A percentile compares a stretch with the other conserved stretches of the same genome.
phyloP scores from a whole-genome alignment of 2,888 invertebrate species.

The Apodemia hepburni region DNA sequence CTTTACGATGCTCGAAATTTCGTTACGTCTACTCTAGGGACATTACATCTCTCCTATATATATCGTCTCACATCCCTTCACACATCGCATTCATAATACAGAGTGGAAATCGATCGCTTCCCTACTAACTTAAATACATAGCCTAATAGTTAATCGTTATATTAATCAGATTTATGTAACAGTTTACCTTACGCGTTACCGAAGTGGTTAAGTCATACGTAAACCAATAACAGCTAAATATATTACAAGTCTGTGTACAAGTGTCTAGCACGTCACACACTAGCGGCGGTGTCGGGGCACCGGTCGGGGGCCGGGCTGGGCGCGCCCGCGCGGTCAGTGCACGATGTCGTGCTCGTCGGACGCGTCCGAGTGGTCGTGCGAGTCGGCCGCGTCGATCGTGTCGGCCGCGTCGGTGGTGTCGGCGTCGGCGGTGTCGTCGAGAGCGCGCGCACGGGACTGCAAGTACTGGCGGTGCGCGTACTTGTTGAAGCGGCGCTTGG shows the following conservation, averaged over 20 bases:
- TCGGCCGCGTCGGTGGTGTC: slow-evolving; percentile 27
- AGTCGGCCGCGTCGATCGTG: slow-evolving; percentile 22
- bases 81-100: slow-evolving; percentile 9
- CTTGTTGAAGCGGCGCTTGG: slow-evolving; percentile 77
- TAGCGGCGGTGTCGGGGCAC: not conserved
- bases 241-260: slow-evolving; percentile 39
- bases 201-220: slow-evolving; percentile 65
- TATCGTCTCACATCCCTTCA: slow-evolving; percentile 26
- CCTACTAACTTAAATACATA: slow-evolving; percentile 62
- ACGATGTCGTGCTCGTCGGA: slow-evolving; percentile 33
- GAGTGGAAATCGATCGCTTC: slow-evolving; percentile 5
- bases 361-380: slow-evolving; percentile 22
- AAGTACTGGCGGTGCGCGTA: slow-evolving; percentile 75
- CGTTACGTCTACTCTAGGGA: slow-evolving; percentile 16
- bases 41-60: slow-evolving; percentile 49
- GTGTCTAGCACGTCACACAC: not conserved
- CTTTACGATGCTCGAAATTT: slow-evolving; percentile 33
- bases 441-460: slow-evolving; percentile 41
- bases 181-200: slow-evolving; percentile 68
- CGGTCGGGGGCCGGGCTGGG: too few relatives aligned
- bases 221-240: slow-evolving; percentile 51
- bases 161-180: slow-evolving; percentile 76
- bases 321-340: slow-evolving; percentile 23
- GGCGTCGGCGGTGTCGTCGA: slow-evolving; percentile 26
- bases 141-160: slow-evolving; percentile 63